These are phyloP conservation scores for Cricetomys ansorgei DNA, from an alignment of 2,113 vertebrate species.

Conservation along the genomic window DNA sequence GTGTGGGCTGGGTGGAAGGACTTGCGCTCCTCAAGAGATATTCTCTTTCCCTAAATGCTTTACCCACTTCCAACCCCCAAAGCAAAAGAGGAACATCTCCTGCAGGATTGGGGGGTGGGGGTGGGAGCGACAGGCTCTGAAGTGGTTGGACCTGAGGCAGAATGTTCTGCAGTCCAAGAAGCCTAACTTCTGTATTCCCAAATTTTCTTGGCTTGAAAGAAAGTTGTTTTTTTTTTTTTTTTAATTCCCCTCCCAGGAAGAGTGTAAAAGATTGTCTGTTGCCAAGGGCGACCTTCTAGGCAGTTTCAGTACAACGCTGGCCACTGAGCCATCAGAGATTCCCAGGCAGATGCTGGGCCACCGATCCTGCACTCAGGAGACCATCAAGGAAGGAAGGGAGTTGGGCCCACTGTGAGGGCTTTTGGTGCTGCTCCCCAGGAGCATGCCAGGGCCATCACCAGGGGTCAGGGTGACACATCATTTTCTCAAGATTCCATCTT, in stretches of 20 bases:
- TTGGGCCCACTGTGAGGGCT: neutral
- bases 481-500: too few relatives aligned
- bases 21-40: accelerated
- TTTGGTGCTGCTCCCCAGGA: neutral
- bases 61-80: neutral
- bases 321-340: accelerated
- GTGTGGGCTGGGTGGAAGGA: neutral
- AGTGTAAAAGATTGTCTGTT: neutral
- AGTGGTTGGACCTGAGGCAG: neutral
- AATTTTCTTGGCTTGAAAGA: neutral
- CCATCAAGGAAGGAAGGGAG: neutral
- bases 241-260: neutral
- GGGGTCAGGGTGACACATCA: accelerated
- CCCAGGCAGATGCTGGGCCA: neutral
- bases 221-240: neutral
- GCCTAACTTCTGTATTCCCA: neutral
- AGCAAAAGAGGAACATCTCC: neutral
- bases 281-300: neutral
- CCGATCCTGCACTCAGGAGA: neutral
- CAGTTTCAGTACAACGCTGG: accelerated
- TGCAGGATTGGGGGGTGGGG: neutral
- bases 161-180: accelerated
- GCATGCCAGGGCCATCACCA: accelerated
- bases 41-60: neutral
- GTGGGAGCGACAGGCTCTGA: neutral